These are phyloP conservation scores for Conops quadrifasciatus DNA, from an alignment of 2,888 invertebrate species.

Conservation along the genomic window DNA sequence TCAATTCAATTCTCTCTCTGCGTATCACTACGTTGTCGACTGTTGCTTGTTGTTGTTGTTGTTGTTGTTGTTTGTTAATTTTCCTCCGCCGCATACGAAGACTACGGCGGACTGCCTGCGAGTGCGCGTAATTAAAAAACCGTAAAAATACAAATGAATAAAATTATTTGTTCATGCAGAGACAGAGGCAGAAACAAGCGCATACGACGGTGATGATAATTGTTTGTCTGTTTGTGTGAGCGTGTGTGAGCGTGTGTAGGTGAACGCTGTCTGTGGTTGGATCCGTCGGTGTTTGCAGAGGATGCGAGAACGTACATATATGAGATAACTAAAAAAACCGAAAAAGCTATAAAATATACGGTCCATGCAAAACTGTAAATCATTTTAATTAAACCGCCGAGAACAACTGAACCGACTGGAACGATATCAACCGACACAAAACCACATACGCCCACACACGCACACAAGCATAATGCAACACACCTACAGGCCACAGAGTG, in stretches of 20 bases:
- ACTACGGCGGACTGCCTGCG: not conserved
- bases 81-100: not conserved
- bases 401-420: not conserved
- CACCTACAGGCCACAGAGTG: too few relatives aligned
- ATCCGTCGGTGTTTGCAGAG: too few relatives aligned
- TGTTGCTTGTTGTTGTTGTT: not conserved
- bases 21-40: too few relatives aligned
- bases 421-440: not conserved
- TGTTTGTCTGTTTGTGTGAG: not conserved
- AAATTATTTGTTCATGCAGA: conserved; percentile 17
- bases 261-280: not conserved
- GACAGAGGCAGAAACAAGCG: not conserved
- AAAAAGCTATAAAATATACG: conserved; percentile 21
- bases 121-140: conserved; percentile 26
- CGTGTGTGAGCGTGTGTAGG: not conserved
- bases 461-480: not conserved
- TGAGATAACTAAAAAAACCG: not conserved
- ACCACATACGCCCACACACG: not conserved
- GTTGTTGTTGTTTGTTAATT: not conserved
- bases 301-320: not conserved
- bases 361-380: conserved; percentile 26
- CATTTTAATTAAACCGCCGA: conserved; percentile 34
- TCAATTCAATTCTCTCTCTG: too few relatives aligned
- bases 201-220: not conserved
- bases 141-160: conserved; percentile 33